Evolutionary conservation across 2,797 vertebrate genomes (phyloP).

Genomic region (Galago senegalensis): DNA sequence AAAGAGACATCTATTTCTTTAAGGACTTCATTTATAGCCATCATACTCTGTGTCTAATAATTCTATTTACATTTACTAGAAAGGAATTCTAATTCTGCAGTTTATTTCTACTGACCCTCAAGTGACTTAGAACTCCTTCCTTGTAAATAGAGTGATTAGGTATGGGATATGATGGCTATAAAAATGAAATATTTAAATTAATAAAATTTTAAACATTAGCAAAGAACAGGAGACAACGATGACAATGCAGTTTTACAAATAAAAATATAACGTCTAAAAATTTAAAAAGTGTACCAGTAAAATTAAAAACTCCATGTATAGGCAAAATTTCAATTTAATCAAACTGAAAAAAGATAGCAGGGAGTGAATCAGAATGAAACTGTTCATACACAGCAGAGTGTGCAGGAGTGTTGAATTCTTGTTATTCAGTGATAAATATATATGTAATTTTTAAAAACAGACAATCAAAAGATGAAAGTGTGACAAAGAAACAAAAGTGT

Average conservation of each 20-base stretch:
- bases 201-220: slow-evolving; percentile 30
- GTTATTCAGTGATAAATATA: not conserved
- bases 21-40: not conserved
- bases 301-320: not conserved
- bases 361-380: not conserved
- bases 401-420: not conserved
- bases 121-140: not conserved
- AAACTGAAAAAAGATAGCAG: not conserved
- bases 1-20: not conserved
- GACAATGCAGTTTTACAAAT: not conserved
- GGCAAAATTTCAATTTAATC: not conserved
- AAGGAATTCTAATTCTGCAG: not conserved
- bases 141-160: not conserved
- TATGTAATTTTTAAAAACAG: not conserved
- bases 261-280: not conserved
- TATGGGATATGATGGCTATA: not conserved
- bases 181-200: slow-evolving; percentile 25
- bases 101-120: not conserved
- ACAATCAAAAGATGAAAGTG: not conserved
- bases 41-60: not conserved
- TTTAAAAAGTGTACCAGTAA: not conserved
- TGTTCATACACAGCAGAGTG: not conserved
- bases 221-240: not conserved
- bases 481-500: not conserved
- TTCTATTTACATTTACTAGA: not conserved